Base-by-base conservation (phyloP, 2,797 vertebrate genomes). In the Aplochiton taeniatus region DNA sequence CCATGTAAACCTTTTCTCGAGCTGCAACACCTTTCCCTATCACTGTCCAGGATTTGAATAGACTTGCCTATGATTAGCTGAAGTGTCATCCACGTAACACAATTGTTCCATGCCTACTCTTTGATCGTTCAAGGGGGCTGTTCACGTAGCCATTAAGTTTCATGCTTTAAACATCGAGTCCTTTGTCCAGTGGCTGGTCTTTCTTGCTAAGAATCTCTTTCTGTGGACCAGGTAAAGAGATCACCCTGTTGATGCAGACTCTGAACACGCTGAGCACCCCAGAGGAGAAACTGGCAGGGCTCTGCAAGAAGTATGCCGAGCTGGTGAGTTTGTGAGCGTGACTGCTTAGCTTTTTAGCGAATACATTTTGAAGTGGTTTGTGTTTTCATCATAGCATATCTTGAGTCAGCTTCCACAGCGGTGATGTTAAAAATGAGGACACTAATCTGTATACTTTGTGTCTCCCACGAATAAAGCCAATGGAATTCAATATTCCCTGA, bases 231-330 rank as follows among this genome's bases (percentile, higher is more conserved):
- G 94, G 95, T 60, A 96, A 95, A 85, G 97, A 99, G 79, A 98
- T 99, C 89, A 99, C 96, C 0, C 88, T 99, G 66, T 91, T 99
- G 79, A 99, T 99, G 98, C 98, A 99, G 91, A 98, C 98, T 0
- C 80, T 98, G 61, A 99, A 99, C 90, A 98, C 96, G 0, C 89
- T 99, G 79, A 98, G 96, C 85, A 99, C 97, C 0, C 95, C 98
- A 0, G 97, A 98, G 73, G 96, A 99, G 82, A 99, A 99, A 47
- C 91, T 99, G 0, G 89, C 92, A 11, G 98, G 96, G 0, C 92
- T 99, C 55, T 99, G 97, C 89, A 98, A 96, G 91, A 99, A 98
- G 87, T 99, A 99, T 10, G 97, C 97, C 16, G 97, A 99, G 68
- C 91, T 99, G 95, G 97, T 99, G 78, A 94, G 96, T 78, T 9